Conservation (phyloP, 2,797 vertebrate genomes). For the Sardinella longiceps region DNA sequence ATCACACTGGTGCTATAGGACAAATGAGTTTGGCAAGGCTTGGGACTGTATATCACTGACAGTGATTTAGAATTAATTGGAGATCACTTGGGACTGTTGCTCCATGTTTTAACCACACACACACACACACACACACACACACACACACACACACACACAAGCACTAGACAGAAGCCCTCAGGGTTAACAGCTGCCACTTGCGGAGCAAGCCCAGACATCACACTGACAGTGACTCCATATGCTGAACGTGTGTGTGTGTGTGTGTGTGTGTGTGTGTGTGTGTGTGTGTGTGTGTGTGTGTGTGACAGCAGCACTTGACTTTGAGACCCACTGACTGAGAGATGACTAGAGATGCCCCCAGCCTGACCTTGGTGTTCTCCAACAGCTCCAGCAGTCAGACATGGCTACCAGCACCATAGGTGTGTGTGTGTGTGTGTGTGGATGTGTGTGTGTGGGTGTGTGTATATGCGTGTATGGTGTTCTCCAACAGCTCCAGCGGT, state of each 20-base stretch:
- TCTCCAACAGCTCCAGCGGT: too few relatives aligned
- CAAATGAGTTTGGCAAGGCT: too few relatives aligned
- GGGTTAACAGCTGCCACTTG: slow-evolving; percentile 68
- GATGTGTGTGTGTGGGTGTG: too few relatives aligned
- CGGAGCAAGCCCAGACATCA: slow-evolving; percentile 62
- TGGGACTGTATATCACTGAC: not conserved
- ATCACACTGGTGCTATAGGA: too few relatives aligned
- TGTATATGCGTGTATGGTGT: too few relatives aligned
- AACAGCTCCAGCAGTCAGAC: not conserved
- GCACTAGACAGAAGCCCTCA: slow-evolving; percentile 50
- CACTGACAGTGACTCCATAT: slow-evolving; percentile 52
- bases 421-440: too few relatives aligned
- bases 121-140: too few relatives aligned
- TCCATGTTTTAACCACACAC: not conserved
- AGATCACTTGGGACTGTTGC: not conserved
- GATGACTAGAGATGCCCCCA: not conserved
- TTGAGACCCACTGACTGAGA: not conserved
- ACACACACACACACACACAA: not conserved
- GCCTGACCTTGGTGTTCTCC: not conserved
- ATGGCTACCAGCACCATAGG: not conserved
- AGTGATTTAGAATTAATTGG: not conserved
- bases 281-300: not conserved
- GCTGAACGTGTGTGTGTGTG: not conserved
- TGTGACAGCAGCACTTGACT: slow-evolving; percentile 19
- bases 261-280: not conserved